Evolutionary conservation across 1,140 invertebrate genomes (phyloP).

Genomic region (Euglossa dilemma): DNA sequence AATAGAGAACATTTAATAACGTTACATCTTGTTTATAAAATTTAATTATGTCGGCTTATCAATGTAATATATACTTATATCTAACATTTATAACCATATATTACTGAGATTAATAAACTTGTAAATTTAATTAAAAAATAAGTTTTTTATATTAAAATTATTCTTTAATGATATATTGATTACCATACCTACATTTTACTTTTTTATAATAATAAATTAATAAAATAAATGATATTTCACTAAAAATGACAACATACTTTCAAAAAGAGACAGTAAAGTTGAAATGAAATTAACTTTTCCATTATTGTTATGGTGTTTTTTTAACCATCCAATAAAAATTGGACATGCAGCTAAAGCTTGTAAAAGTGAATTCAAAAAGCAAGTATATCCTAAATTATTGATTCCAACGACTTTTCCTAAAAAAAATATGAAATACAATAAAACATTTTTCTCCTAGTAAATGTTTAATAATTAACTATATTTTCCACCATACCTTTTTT

Average conservation of each 20-base stretch:
- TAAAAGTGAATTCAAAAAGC: constrained; percentile 93
- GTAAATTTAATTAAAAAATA: background rate
- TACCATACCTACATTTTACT: background rate
- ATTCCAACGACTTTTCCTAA: constrained; percentile 90
- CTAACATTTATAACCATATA: background rate
- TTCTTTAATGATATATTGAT: background rate
- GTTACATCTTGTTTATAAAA: background rate
- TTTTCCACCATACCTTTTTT: constrained; percentile 73
- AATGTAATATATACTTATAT: background rate
- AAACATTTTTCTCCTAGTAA: background rate
- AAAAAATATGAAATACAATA: constrained; percentile 50
- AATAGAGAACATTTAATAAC: background rate
- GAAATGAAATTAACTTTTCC: constrained; percentile 85
- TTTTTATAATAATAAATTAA: background rate
- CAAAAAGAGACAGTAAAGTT: constrained; percentile 85
- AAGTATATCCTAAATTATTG: constrained; percentile 92
- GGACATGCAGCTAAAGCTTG: constrained; percentile 93
- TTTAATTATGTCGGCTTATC: background rate
- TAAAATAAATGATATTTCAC: background rate
- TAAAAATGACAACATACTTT: constrained; percentile 80
- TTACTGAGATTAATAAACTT: background rate
- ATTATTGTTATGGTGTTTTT: constrained; percentile 84
- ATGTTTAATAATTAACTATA: background rate
- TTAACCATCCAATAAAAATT: constrained; percentile 91
- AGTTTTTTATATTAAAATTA: background rate